These are phyloP conservation scores for Carapus acus DNA, from an alignment of 2,797 vertebrate species.

Conservation along the genomic window DNA sequence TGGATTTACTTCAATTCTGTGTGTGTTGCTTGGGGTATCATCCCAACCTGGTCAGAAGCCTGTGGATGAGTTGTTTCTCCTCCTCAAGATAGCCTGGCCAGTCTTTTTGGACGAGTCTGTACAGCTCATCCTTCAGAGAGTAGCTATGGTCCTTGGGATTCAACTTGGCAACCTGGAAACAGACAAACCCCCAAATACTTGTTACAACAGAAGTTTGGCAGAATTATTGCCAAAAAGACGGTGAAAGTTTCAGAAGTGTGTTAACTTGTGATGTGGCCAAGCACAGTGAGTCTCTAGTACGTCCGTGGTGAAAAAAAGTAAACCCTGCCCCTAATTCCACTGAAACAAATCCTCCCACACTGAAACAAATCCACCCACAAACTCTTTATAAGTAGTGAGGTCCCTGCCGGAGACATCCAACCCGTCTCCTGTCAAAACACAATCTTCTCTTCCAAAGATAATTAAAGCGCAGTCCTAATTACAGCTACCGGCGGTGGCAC, in stretches of 20 bases:
- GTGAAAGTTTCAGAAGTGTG: slow-evolving; percentile 1
- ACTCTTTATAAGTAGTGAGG: slow-evolving; percentile 37
- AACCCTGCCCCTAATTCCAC: slow-evolving; percentile 17
- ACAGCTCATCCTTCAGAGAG: slow-evolving; percentile 71
- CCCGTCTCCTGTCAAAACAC: slow-evolving; percentile 63
- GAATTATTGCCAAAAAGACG: too few relatives aligned
- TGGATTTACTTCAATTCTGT: too few relatives aligned
- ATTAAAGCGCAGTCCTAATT: slow-evolving; percentile 68
- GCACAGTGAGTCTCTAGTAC: slow-evolving; percentile 1
- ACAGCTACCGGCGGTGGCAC: slow-evolving; percentile 54
- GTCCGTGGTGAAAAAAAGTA: slow-evolving; percentile 25
- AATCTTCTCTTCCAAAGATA: slow-evolving; percentile 65
- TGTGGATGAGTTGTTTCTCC: slow-evolving; percentile 71
- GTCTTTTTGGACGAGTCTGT: slow-evolving; percentile 65
- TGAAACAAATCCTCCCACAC: slow-evolving; percentile 43
- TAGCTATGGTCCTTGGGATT: slow-evolving; percentile 74
- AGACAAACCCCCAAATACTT: slow-evolving; percentile 6
- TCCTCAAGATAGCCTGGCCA: slow-evolving; percentile 73
- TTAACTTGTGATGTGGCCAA: slow-evolving; percentile 11
- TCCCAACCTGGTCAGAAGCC: slow-evolving; percentile 68
- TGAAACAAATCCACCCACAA: slow-evolving; percentile 31
- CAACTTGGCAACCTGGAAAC: slow-evolving; percentile 68
- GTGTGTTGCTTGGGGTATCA: too few relatives aligned
- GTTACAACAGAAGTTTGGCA: slow-evolving; percentile 5
- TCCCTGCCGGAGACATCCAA: slow-evolving; percentile 47